A percentile compares a stretch with the other conserved stretches of the same genome.
Conservation (phyloP, 2,888 invertebrate genomes). For the Hemicrepidius hirtus region DNA sequence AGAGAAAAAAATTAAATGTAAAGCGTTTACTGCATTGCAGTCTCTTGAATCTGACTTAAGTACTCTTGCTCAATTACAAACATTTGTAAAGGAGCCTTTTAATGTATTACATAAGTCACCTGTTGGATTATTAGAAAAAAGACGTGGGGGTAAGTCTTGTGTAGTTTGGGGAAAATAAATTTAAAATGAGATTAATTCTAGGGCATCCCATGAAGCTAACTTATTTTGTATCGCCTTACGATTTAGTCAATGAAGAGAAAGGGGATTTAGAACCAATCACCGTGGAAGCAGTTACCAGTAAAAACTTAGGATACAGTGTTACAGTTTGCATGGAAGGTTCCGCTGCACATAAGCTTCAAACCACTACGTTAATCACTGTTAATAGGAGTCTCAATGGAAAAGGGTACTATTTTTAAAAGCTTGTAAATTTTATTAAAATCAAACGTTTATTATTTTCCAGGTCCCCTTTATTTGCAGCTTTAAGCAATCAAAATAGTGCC, state of each 20-base stretch:
- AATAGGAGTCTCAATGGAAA: constrained; percentile 83
- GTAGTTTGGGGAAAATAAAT: too few species aligned
- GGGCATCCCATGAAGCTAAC: constrained; percentile 94
- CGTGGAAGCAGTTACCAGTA: constrained; percentile 81
- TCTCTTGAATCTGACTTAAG: constrained; percentile 93
- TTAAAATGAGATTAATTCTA: too few species aligned
- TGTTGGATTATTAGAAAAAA: constrained; percentile 88
- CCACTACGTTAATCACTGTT: constrained; percentile 81
- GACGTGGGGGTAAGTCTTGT: constrained; percentile 84
- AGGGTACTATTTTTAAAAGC: constrained; percentile 70
- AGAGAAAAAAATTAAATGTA: constrained; percentile 95
- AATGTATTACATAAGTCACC: constrained; percentile 91
- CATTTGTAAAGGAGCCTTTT: constrained; percentile 81
- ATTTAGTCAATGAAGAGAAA: constrained; percentile 86
- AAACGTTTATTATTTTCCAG: constrained; percentile 69
- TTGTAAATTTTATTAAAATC: constrained; percentile 1
- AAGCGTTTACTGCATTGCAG: constrained; percentile 94
- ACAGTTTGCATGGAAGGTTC: constrained; percentile 94
- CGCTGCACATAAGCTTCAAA: constrained; percentile 88
- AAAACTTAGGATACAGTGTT: constrained; percentile 88
- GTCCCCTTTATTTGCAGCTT: constrained; percentile 85
- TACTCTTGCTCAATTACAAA: constrained; percentile 85
- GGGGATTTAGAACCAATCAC: constrained; percentile 84
- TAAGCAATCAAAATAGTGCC: constrained; percentile 90
- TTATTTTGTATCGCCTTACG: constrained; percentile 95